Evolutionary conservation across 2,888 invertebrate species (phyloP), one percentile per base, ranked within the genome.

Genomic region (Melanostoma mellinum): DNA sequence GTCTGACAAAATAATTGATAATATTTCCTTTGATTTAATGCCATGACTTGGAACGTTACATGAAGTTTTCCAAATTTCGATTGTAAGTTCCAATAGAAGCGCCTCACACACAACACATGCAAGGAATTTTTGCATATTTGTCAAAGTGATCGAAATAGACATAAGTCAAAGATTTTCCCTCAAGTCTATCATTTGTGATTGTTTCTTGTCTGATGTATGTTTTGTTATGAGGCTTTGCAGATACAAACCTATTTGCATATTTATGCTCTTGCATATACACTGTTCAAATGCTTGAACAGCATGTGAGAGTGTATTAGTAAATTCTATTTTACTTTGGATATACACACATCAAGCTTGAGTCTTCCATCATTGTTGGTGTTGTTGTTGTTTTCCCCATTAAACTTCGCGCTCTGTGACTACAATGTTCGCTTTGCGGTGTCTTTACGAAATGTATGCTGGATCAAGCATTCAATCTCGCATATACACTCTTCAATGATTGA

Each of bases 1-100:
- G 53, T 56, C 68, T 77, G 78, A 82, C 82, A 74, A 73, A 82
- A 74, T 82, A 82, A 82, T 82, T 74, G 77, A 82, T 82, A 73
- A 82, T 77, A 82, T 77, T 77, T 82, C 61, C 61, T 68, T 63
- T 77, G 82, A 82, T 73, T 77, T 77, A 77, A 72, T 67, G 67
- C 67, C 68, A 80, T 58, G 68, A 67, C 60, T 52, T 60, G 68
- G 42, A 63, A 55, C 46, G 76, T 42, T 42, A 9, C 46, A 61
- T 72, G 68, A 6, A 38, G 56, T 44, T 67, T 72, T 72, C 56
- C 48, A 36, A 40, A 55, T 68, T 68, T 74, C 63, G 69, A 68
- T 61, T 69, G 73, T 56, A 74, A 74, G 20, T 63, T 48, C 36
- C 40, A 53, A 35, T 20, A 20, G 44, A 10, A 56, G 73, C 46